phyloP scores from a whole-genome alignment of 2,113 vertebrate species.

The Herpailurus yagouaroundi region DNA sequence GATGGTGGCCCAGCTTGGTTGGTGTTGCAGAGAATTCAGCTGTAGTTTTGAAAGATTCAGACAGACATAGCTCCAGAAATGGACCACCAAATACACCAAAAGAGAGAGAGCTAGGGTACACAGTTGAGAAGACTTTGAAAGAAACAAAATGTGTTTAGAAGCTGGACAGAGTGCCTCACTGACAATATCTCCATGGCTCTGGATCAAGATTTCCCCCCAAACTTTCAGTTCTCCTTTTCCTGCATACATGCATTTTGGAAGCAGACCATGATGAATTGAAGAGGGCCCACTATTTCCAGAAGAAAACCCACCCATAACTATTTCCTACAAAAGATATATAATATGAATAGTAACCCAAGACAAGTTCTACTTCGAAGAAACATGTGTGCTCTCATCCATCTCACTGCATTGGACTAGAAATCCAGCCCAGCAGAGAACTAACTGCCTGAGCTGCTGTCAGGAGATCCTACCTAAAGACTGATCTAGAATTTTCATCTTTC shows the following conservation, averaged over 20 bases:
- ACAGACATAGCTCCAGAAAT: background rate
- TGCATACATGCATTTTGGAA: background rate
- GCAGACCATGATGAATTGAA: background rate
- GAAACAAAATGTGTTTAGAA: background rate
- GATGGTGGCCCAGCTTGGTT: background rate
- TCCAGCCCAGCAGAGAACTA: background rate
- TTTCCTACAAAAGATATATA: background rate
- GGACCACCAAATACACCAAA: background rate
- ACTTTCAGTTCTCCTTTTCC: background rate
- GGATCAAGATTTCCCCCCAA: background rate
- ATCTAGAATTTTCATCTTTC: background rate
- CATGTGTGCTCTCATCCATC: background rate
- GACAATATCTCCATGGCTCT: background rate
- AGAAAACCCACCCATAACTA: background rate
- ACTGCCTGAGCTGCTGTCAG: background rate
- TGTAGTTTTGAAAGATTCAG: background rate
- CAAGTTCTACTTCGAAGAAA: background rate
- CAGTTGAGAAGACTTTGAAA: background rate
- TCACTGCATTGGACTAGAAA: background rate
- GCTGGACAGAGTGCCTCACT: background rate
- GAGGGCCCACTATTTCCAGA: background rate
- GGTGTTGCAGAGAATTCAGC: background rate
- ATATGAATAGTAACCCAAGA: background rate
- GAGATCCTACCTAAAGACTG: background rate
- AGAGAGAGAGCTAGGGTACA: background rate